Conservation (phyloP, 1,140 invertebrate species). For the Drosophila nebulosa region DNA sequence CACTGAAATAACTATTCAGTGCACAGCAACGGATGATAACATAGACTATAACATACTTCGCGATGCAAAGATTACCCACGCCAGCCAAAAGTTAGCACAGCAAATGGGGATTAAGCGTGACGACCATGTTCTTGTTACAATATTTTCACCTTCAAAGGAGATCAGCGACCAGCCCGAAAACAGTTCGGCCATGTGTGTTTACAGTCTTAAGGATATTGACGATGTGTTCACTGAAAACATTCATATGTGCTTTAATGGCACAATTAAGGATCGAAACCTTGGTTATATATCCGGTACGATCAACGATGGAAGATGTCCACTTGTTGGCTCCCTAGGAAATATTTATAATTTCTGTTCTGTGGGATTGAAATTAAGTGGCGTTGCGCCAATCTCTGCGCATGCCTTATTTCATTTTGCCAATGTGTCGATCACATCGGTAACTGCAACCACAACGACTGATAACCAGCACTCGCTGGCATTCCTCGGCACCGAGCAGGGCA, state of each 20-base stretch:
- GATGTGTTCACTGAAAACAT: slow-evolving; percentile 97
- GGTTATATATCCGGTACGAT: slow-evolving; percentile 96
- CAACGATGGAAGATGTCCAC: slow-evolving; percentile 93
- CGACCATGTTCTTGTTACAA: slow-evolving; percentile 89
- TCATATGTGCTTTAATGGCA: slow-evolving; percentile 98
- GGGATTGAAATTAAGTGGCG: slow-evolving; percentile 94
- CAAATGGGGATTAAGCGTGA: slow-evolving; percentile 89
- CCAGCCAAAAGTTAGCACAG: slow-evolving; percentile 90
- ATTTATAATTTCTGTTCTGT: slow-evolving; percentile 96
- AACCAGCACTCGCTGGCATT: slow-evolving; percentile 95
- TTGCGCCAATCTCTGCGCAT: slow-evolving; percentile 88
- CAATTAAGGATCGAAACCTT: slow-evolving; percentile 94
- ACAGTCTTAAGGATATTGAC: slow-evolving; percentile 93
- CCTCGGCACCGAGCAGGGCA: slow-evolving; percentile 90
- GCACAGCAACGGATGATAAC: slow-evolving; percentile 82
- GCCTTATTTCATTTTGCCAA: slow-evolving; percentile 90
- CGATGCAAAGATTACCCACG: slow-evolving; percentile 92
- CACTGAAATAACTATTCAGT: slow-evolving; percentile 96
- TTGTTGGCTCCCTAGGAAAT: slow-evolving; percentile 92
- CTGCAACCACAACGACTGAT: slow-evolving; percentile 87
- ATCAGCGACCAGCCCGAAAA: slow-evolving; percentile 89
- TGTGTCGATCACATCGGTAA: slow-evolving; percentile 90
- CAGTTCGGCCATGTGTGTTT: slow-evolving; percentile 92
- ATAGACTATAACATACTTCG: slow-evolving; percentile 93
- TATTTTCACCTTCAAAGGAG: slow-evolving; percentile 92